Percentiles rank a stretch among this genome's conserved stretches.
phyloP scores from a whole-genome alignment of 1,140 invertebrate genomes.

The Sitobion miscanthi region DNA sequence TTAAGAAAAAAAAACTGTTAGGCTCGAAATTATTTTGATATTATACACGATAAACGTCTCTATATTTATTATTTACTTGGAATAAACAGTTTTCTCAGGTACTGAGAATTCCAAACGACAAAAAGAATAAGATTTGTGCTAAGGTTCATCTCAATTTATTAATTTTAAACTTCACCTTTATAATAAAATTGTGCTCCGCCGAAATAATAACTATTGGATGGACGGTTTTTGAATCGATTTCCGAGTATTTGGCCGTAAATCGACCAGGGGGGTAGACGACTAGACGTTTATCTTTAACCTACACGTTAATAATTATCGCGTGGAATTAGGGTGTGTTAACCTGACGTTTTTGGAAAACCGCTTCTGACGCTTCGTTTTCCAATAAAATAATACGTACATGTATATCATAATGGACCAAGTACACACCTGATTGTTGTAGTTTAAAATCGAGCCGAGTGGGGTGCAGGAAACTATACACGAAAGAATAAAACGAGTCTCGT shows the following conservation, averaged over 20 bases:
- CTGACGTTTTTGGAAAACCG: slow-evolving; percentile 29
- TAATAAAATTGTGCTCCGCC: neutral
- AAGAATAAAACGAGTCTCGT: neutral
- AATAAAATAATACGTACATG: neutral
- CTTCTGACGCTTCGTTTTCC: slow-evolving; percentile 28
- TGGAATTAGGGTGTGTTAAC: slow-evolving; percentile 39
- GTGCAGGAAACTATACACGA: neutral
- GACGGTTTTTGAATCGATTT: neutral
- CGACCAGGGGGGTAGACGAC: neutral
- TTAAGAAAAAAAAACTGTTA: neutral
- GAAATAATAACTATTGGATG: neutral
- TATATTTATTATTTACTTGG: neutral
- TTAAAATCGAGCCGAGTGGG: neutral
- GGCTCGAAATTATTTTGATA: neutral
- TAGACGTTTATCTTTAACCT: neutral
- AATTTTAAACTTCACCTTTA: neutral
- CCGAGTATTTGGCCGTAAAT: neutral
- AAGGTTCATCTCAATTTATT: neutral
- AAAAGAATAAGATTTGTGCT: neutral
- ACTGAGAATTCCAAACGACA: neutral
- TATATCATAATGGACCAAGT: neutral
- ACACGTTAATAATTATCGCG: neutral
- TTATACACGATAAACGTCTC: neutral
- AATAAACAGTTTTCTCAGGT: neutral
- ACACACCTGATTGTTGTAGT: neutral